These are phyloP conservation scores for Anabacerthia variegaticeps DNA, from an alignment of 2,797 vertebrate genomes.

Conservation along the genomic window DNA sequence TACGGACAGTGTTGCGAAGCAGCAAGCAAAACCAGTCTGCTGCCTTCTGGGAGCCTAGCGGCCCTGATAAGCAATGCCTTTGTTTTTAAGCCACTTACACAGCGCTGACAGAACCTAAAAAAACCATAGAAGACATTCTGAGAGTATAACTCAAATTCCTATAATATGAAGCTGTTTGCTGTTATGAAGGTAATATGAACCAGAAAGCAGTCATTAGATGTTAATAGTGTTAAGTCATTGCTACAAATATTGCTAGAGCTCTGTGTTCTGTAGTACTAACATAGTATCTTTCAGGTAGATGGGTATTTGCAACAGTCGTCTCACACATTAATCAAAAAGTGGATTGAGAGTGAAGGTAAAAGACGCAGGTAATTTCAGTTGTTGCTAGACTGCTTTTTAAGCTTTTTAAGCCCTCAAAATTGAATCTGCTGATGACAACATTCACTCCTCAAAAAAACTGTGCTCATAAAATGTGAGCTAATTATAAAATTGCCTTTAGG, in stretches of 20 bases:
- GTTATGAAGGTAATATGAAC: neutral
- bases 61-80: neutral
- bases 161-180: neutral
- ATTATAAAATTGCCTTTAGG: neutral
- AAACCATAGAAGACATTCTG: accelerated
- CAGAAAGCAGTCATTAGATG: neutral
- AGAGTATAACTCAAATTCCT: neutral
- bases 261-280: neutral
- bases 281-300: neutral
- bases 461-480: neutral
- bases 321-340: neutral
- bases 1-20: neutral
- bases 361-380: neutral
- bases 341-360: neutral
- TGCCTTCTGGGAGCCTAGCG: neutral
- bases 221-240: neutral
- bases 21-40: constrained; percentile 13
- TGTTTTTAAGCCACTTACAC: neutral
- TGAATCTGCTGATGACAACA: neutral
- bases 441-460: neutral
- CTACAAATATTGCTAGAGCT: neutral
- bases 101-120: neutral
- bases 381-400: neutral
- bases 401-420: neutral
- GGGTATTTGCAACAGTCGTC: neutral